Evolutionary conservation across 2,888 invertebrate species (phyloP), one percentile per base, ranked within the genome.

Genomic region (Lepidocyrtinus sp.): DNA sequence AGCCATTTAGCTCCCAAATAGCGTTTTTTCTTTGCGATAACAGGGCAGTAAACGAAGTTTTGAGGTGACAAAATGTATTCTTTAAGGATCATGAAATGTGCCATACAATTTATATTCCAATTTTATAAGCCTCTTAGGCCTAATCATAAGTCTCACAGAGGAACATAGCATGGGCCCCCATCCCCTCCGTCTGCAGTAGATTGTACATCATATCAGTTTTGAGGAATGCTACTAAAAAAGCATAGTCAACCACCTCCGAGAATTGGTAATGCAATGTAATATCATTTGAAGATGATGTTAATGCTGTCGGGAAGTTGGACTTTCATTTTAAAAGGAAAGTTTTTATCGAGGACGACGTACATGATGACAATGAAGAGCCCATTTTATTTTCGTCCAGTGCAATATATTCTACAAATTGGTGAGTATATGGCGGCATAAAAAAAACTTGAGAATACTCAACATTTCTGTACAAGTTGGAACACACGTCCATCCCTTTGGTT

Each of bases 81-180:
- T 64, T 69, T 45, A 45, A 64, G 74, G 74, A 79, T 63, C 50
- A 65, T 69, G 79, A 79, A 79, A 79, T 69, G 73, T 79, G 69
- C 79, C 64, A 74, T 79, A 79, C 79, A 79, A 73, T 79, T 79
- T 79, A 79, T 79, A 79, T 79, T 74, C 69, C 74, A 74, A 79
- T 73, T 79, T 79, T 79, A 79, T 79, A 79, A 74, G 79, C 79
- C 79, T 74, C 79, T 79, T 79, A 69, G 73, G 74, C 46, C 69
- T 74, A 79, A 79, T 79, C 79, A 79, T 63, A 64, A 70, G 74
- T 70, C 74, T 65, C 59, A 74, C 59, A 2, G 55, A 65, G 65
- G 62, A 27, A 61, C 46, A 78, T 12, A 25, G 26, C 36, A 50
- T 12, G 50, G 50, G 17, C 50, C n/a, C n/a, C n/a, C n/a, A n/a